Evolutionary conservation across 2,888 invertebrate genomes (phyloP).

Genomic region (Caenorhabditis plicata): DNA sequence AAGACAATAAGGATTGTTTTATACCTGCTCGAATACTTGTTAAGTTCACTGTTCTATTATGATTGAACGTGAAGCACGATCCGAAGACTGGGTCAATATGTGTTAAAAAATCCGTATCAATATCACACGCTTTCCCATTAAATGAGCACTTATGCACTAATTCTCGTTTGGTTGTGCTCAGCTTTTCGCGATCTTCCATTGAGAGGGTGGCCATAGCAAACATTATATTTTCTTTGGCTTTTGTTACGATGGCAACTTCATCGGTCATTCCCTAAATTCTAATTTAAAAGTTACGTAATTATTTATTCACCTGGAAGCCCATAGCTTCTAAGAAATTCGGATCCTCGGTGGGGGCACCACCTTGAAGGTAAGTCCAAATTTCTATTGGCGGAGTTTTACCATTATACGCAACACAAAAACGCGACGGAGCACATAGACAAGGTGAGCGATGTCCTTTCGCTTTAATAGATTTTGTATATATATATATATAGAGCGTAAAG

Average conservation of each 20-base stretch:
- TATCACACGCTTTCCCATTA: slow-evolving; percentile 63
- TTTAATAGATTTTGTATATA: slow-evolving; percentile 7
- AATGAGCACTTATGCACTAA: slow-evolving; percentile 64
- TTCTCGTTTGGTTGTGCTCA: slow-evolving; percentile 62
- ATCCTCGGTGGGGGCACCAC: slow-evolving; percentile 52
- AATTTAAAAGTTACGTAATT: not conserved
- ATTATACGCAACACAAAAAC: slow-evolving; percentile 56
- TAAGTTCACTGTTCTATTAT: slow-evolving; percentile 47
- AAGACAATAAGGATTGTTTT: too few species aligned
- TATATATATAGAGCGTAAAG: too few species aligned
- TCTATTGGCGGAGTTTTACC: slow-evolving; percentile 46
- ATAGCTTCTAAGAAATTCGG: slow-evolving; percentile 60
- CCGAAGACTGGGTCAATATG: slow-evolving; percentile 60
- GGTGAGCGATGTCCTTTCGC: slow-evolving; percentile 47
- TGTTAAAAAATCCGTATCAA: slow-evolving; percentile 61
- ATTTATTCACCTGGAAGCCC: slow-evolving; percentile 53
- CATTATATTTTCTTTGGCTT: slow-evolving; percentile 65
- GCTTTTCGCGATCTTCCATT: slow-evolving; percentile 47
- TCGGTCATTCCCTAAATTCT: slow-evolving; percentile 62
- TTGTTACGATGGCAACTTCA: slow-evolving; percentile 65
- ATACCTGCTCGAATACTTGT: slow-evolving; percentile 60
- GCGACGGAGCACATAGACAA: slow-evolving; percentile 53
- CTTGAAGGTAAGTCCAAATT: slow-evolving; percentile 55
- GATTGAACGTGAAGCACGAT: slow-evolving; percentile 60
- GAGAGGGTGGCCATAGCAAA: slow-evolving; percentile 61